phyloP scores from a whole-genome alignment of 2,888 invertebrate genomes.

The Itoplectis maculator region DNA sequence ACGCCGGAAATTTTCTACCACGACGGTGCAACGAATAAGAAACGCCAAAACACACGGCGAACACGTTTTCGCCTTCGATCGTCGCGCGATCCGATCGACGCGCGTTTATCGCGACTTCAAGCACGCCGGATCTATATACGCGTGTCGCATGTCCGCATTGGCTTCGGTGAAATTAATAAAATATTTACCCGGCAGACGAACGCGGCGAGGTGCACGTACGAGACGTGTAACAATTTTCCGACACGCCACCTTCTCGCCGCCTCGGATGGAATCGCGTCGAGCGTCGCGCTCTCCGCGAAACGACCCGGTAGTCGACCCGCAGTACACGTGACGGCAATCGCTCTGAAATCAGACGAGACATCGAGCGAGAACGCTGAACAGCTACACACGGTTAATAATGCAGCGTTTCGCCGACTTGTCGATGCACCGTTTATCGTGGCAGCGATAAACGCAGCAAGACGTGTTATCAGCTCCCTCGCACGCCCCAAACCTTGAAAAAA shows the following conservation, averaged over 20 bases:
- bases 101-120: conserved; percentile 44
- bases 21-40: too few relatives aligned
- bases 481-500: too few relatives aligned
- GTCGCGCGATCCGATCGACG: neutral
- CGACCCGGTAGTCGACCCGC: conserved; percentile 20
- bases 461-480: neutral
- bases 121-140: conserved; percentile 30
- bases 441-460: neutral
- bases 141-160: conserved; percentile 40
- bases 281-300: conserved; percentile 47
- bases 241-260: conserved; percentile 81
- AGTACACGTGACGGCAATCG: conserved; percentile 78
- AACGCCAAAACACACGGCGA: too few relatives aligned
- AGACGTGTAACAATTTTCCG: conserved; percentile 80
- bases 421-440: neutral
- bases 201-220: conserved; percentile 77
- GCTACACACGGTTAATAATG: conserved; percentile 78
- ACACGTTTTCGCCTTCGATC: too few relatives aligned
- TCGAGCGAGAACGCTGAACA: conserved; percentile 72
- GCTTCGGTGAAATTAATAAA: conserved; percentile 78
- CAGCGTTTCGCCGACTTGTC: conserved; percentile 55
- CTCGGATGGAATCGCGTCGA: too few relatives aligned
- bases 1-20: too few relatives aligned
- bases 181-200: conserved; percentile 78
- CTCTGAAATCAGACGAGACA: conserved; percentile 70